Conservation (phyloP, 1,140 invertebrate genomes). For the Plodia interpunctella region DNA sequence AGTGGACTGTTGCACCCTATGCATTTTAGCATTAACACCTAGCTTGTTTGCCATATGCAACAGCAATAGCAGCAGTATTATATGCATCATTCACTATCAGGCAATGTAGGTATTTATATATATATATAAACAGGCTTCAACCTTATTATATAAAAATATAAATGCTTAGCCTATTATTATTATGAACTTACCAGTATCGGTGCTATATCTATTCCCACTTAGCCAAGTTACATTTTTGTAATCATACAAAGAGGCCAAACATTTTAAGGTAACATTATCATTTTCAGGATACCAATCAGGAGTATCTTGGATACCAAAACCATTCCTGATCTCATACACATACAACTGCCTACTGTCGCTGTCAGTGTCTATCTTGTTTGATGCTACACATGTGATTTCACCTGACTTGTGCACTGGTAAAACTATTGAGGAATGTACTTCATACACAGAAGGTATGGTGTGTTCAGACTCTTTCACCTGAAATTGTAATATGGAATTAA, state of each 20-base stretch:
- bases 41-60: no score
- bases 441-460: slow-evolving; percentile 25
- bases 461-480: slow-evolving; percentile 8
- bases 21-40: no score
- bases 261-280: slow-evolving; percentile 38
- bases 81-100: no score
- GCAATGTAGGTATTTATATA: no score
- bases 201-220: slow-evolving; percentile 5
- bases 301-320: slow-evolving; percentile 47
- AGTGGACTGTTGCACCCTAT: no score
- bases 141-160: no score
- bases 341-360: slow-evolving; percentile 24
- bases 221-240: slow-evolving; percentile 49
- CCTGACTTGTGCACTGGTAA: slow-evolving; percentile 34
- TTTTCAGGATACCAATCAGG: slow-evolving; percentile 47
- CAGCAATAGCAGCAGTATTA: no score
- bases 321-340: slow-evolving; percentile 46
- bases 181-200: slow-evolving; percentile 26
- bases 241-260: slow-evolving; percentile 51
- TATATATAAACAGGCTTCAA: no score
- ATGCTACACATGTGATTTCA: slow-evolving; percentile 45
- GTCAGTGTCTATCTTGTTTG: slow-evolving; percentile 18
- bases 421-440: slow-evolving; percentile 32
- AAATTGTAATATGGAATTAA: slow-evolving; percentile 4
- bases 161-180: no score